phyloP scores from a whole-genome alignment of 2,113 vertebrate species.

The Ictidomys tridecemlineatus region DNA sequence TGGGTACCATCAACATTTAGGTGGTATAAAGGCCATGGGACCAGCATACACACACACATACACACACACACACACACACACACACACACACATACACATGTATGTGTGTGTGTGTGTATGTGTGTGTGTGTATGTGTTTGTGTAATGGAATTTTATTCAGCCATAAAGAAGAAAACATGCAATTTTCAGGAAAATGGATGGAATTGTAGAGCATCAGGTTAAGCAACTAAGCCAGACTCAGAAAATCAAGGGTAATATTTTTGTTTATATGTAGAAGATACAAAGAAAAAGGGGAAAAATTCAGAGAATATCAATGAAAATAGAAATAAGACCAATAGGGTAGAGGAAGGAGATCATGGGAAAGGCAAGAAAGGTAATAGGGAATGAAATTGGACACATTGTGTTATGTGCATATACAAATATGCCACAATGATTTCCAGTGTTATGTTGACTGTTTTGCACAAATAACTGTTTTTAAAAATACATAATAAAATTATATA shows the following conservation, averaged over 20 bases:
- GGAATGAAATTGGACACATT: too few species aligned
- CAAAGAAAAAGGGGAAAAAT: neutral
- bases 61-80: neutral
- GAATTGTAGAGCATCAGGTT: neutral
- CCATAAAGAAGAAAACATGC: neutral
- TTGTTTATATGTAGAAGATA: neutral
- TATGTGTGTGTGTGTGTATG: fast-evolving
- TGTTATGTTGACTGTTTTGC: too few species aligned
- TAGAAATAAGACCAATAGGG: neutral
- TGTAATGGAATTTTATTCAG: neutral
- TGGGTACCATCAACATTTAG: neutral
- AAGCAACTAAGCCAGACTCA: neutral
- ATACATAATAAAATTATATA: neutral
- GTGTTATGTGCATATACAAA: too few species aligned
- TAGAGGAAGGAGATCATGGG: neutral
- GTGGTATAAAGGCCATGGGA: neutral
- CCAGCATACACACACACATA: neutral
- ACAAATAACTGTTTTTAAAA: too few species aligned
- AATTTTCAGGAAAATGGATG: neutral
- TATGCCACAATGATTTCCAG: too few species aligned
- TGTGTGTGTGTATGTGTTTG: too few species aligned
- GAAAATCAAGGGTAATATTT: neutral
- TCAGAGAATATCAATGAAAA: neutral
- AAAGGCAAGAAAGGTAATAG: too few species aligned
- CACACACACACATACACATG: too few species aligned